A percentile compares a stretch with the other conserved stretches of the same genome.
Evolutionary conservation across 1,140 invertebrate genomes (phyloP).

Genomic region (Listronotus bonariensis): DNA sequence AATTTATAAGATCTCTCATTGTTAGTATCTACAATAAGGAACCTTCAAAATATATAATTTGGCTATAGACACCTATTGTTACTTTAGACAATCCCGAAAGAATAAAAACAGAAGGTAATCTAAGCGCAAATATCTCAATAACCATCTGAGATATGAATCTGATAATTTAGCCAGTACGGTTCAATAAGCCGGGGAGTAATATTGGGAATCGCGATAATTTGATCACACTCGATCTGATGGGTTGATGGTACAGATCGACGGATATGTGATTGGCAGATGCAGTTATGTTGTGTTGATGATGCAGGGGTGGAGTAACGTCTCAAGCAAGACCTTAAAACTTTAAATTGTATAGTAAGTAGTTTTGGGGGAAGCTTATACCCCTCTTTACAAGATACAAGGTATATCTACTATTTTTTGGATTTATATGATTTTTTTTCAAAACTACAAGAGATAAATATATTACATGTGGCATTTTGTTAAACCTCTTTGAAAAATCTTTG

Average conservation of each 20-base stretch:
- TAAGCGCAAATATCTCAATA: conserved; percentile 4
- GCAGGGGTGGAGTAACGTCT: not conserved
- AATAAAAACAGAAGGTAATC: conserved; percentile 5
- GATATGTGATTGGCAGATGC: conserved; percentile 15
- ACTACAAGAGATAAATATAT: no score
- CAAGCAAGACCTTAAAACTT: no score
- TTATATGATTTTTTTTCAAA: no score
- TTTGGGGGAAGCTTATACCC: no score
- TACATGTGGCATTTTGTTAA: no score
- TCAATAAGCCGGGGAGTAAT: conserved; percentile 10
- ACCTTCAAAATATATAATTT: conserved; percentile 7
- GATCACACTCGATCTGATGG: conserved; percentile 14
- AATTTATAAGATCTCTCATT: not conserved
- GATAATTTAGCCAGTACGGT: conserved; percentile 17
- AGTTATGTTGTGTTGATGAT: not conserved
- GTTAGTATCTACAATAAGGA: not conserved
- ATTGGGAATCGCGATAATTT: conserved; percentile 13
- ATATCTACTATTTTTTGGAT: no score
- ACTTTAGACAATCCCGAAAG: conserved; percentile 2
- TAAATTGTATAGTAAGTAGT: no score
- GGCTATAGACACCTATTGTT: conserved; percentile 10
- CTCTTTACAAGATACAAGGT: no score
- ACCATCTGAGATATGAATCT: conserved; percentile 3
- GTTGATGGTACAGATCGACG: conserved; percentile 16
- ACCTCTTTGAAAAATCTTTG: no score